Base-by-base conservation (phyloP, 2,797 vertebrate species). In the Squalus acanthias region DNA sequence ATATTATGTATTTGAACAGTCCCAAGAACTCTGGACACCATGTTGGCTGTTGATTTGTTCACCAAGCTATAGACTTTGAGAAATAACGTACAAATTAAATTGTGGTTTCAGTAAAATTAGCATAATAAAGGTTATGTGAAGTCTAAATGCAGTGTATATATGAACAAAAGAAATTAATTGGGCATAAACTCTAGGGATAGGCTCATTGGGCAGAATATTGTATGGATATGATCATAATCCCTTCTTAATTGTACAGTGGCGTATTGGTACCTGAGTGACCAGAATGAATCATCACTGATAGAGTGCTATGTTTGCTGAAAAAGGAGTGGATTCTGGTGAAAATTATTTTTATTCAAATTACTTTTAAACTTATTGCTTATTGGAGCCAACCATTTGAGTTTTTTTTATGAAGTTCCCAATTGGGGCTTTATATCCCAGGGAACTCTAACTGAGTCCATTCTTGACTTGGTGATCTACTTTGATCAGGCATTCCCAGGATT, bases 41-140 rank as follows among this genome's bases (percentile, higher is more conserved):
- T 93, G 91, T 93, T 88, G 7, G 3, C 26, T 63, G 7, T 70
- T 95, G 20, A 26, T 74, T 95, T 29, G 69, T 74, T 53, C 24
- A 95, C 29, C 24, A 70, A 17, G 69, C 29, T 15, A 57, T 39
- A n/a, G 33, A 63, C 88, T 91, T 33, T 50, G 50, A 53, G 53
- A 88, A 91, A 95, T 74, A 74, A 53, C 5, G 15, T 1, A 57
- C 29, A 74, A 74, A 60, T 76, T 95, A 57, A 76, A 60, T 60
- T 57, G 50, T 98, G 98, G 98, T 98, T 99, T 99, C 98, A 98
- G 98, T 99, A 98, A 98, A 97, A 99, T 99, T 99, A 99, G 97
- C 99, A 99, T 99, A 98, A 99, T 98, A 99, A 99, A 99, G 98
- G 98, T 97, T 97, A 97, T 98, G 98, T 99, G 98, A 99, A 99